These are phyloP conservation scores for Phanerotoma sp. DNA, from an alignment of 2,888 invertebrate species.

Conservation along the genomic window DNA sequence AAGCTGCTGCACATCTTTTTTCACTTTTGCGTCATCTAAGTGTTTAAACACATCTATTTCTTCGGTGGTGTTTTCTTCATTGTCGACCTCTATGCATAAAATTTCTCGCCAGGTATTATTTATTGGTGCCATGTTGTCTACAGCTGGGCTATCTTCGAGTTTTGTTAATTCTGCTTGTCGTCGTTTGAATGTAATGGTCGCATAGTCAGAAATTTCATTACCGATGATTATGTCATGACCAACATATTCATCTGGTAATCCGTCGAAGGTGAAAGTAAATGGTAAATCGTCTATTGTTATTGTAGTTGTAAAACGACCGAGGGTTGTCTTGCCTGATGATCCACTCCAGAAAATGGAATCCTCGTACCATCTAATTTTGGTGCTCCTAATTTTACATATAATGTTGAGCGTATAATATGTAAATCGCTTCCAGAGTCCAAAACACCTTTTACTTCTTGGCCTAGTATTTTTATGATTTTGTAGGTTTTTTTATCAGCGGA, in stretches of 20 bases:
- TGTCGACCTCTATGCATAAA: too few species aligned
- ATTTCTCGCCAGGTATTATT: too few species aligned
- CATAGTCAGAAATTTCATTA: constrained; percentile 20
- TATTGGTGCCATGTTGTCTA: too few species aligned
- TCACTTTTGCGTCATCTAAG: too few species aligned
- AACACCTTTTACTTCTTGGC: not conserved
- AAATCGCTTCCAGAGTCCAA: constrained; percentile 16
- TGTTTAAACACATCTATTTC: too few species aligned
- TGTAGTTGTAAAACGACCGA: constrained; percentile 15
- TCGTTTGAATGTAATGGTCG: not conserved
- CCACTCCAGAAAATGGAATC: constrained; percentile 14
- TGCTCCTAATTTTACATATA: constrained; percentile 18
- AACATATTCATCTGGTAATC: constrained; percentile 16
- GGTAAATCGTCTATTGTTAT: constrained; percentile 10
- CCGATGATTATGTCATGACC: constrained; percentile 17
- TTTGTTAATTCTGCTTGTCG: constrained; percentile 10
- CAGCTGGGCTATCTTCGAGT: not conserved
- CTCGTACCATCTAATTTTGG: not conserved
- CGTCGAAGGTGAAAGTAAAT: constrained; percentile 15
- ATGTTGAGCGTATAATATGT: constrained; percentile 10
- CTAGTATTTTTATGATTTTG: too few species aligned
- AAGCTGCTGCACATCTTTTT: too few species aligned
- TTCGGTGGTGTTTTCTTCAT: too few species aligned
- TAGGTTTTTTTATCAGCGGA: too few species aligned
- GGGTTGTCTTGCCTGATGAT: not conserved